Evolutionary conservation across 1,140 invertebrate genomes (phyloP).

Genomic region (Aphelinus atriplicis): DNA sequence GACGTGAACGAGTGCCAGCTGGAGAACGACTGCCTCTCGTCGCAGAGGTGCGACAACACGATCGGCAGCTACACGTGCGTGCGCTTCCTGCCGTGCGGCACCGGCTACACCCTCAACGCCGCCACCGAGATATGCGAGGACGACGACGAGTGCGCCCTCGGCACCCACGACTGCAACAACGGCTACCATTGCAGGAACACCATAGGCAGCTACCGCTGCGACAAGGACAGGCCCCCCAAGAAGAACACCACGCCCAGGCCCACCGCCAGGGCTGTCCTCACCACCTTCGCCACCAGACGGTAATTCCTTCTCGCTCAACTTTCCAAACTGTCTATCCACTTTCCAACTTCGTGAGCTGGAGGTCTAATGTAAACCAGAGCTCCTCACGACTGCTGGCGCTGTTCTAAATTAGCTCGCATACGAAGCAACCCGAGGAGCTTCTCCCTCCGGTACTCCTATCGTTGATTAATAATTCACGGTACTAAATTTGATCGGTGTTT

Average conservation of each 20-base stretch:
- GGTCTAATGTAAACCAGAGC: not conserved
- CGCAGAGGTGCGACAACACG: constrained; percentile 90
- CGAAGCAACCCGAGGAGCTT: too few relatives aligned
- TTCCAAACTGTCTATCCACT: not conserved
- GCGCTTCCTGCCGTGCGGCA: constrained; percentile 88
- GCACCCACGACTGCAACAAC: constrained; percentile 82
- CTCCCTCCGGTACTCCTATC: too few relatives aligned
- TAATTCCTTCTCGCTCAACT: not conserved
- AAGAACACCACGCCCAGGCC: not conserved
- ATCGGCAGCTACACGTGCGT: constrained; percentile 88
- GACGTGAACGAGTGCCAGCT: constrained; percentile 76
- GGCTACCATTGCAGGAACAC: constrained; percentile 89
- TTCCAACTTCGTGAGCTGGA: not conserved
- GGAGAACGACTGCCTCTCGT: constrained; percentile 69
- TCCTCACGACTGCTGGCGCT: constrained; percentile 12
- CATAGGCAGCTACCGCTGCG: constrained; percentile 81
- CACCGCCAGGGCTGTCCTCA: not conserved
- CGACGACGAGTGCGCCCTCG: constrained; percentile 89
- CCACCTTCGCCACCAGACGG: constrained; percentile 1
- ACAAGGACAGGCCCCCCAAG: constrained; percentile 50
- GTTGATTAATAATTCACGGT: too few relatives aligned
- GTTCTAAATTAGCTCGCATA: too few relatives aligned
- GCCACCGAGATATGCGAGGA: constrained; percentile 90
- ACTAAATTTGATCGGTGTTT: too few relatives aligned
- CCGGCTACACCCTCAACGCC: constrained; percentile 94